Evolutionary conservation across 2,113 vertebrate genomes (phyloP), one percentile per base, ranked within the genome.

Genomic region (Mixornis gularis): DNA sequence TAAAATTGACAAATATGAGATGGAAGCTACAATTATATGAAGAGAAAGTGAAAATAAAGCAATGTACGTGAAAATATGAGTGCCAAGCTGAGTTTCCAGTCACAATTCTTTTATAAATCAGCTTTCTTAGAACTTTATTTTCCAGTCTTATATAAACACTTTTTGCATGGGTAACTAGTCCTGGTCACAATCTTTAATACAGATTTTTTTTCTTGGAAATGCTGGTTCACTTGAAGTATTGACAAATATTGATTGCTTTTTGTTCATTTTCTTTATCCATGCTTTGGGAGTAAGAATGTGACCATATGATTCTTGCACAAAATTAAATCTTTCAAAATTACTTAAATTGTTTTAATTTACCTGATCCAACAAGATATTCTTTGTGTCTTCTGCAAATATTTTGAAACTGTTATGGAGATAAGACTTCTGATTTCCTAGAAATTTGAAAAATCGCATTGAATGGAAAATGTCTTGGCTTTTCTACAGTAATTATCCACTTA

Each of bases 221-320:
- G 17, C 3, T 77, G 7, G 2, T 44, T 72, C 64, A 41, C 10
- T 69, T 34, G 73, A 72, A 53, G 6, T 53, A 32, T 15, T 56
- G 40, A 46, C 6, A 60, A 17, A n/a, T 69, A 4, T 13, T 0
- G 0, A 1, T 53, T 73, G 0, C 0, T 73, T 40, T n/a, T 38
- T 48, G 2, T 22, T 65, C 44, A 19, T 89, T 65, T 74, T 21
- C 6, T 64, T 36, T 62, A 62, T 49, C 9, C 13, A 3, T 34
- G 13, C 2, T 60, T 52, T 65, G 7, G 1, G 10, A 5, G 19
- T 0, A 65, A 86, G 90, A 62, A 1, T 44, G 7, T 56, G 29
- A 65, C 2, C 5, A 13, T 68, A 32, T n/a, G 8, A 53, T 49
- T 62, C 3, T 29, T 78, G 6, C 6, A 36, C 1, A 1, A 72